Evolutionary conservation across 2,888 invertebrate species (phyloP).

Genomic region (Mylabris sibirica): DNA sequence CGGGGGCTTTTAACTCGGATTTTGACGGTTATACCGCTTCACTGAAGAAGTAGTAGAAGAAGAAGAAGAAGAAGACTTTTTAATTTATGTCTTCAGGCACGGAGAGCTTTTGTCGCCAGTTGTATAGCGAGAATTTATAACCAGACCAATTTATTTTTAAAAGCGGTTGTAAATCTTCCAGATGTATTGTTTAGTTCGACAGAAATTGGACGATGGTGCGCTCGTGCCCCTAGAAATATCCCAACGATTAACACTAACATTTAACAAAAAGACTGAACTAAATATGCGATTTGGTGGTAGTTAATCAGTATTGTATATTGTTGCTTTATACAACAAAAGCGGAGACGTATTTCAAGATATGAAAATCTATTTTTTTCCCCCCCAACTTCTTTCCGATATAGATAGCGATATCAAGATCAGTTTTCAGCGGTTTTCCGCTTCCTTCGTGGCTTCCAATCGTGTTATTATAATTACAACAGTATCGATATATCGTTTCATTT

Average conservation of each 20-base stretch:
- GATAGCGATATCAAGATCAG: slow-evolving; percentile 36
- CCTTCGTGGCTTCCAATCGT: slow-evolving; percentile 34
- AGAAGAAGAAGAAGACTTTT: slow-evolving; percentile 30
- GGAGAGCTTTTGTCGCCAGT: slow-evolving; percentile 54
- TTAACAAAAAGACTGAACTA: neutral
- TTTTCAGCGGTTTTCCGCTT: slow-evolving; percentile 57
- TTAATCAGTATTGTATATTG: neutral
- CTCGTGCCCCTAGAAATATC: slow-evolving; percentile 47
- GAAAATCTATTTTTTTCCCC: neutral
- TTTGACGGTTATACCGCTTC: neutral
- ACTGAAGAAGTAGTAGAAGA: neutral
- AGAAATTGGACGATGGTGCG: slow-evolving; percentile 36
- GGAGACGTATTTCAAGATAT: slow-evolving; percentile 12
- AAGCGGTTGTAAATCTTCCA: slow-evolving; percentile 52
- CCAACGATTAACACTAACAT: slow-evolving; percentile 47
- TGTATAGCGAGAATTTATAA: slow-evolving; percentile 46
- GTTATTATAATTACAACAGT: slow-evolving; percentile 4
- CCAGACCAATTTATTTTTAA: slow-evolving; percentile 55
- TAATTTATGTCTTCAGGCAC: slow-evolving; percentile 52
- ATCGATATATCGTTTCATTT: slow-evolving; percentile 1
- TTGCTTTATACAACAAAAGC: neutral
- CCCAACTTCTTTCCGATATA: neutral
- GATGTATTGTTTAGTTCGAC: slow-evolving; percentile 52
- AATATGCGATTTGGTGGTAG: neutral
- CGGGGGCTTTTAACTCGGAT: neutral